These are phyloP conservation scores for Poeciliopsis turrubarensis DNA, from an alignment of 2,113 vertebrate species.

Conservation along the genomic window DNA sequence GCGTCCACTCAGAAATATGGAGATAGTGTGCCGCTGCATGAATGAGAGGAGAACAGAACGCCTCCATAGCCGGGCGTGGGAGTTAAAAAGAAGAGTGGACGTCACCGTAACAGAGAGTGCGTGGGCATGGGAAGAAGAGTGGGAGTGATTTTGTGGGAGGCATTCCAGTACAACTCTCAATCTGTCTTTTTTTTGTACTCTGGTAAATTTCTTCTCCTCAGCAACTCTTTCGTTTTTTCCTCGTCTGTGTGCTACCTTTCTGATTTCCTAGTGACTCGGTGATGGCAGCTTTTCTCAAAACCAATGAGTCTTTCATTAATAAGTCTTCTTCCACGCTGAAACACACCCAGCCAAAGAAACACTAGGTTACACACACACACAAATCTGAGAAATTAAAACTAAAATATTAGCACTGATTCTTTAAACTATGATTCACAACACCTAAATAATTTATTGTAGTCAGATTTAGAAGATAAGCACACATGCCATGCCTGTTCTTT, in stretches of 20 bases:
- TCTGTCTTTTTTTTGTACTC: conserved; percentile 54
- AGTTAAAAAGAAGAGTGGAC: conserved; percentile 70
- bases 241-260: background rate
- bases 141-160: conserved; percentile 68
- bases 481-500: background rate
- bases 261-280: background rate
- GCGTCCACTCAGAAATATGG: conserved; percentile 56
- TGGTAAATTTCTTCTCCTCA: conserved; percentile 12
- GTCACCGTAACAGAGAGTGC: conserved; percentile 75
- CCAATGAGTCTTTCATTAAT: background rate
- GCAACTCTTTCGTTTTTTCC: background rate
- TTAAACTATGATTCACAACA: background rate
- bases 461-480: background rate
- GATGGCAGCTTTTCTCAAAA: background rate
- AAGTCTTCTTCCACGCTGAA: background rate
- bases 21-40: conserved; percentile 56
- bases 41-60: conserved; percentile 72
- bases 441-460: background rate
- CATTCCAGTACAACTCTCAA: conserved; percentile 60
- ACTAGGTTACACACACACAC: background rate
- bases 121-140: conserved; percentile 68
- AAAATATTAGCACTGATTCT: background rate
- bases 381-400: background rate
- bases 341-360: background rate
- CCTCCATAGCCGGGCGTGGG: conserved; percentile 68